Evolutionary conservation across 1,140 invertebrate species (phyloP), one percentile per base, ranked within the genome.

Genomic region (Apis florea): DNA sequence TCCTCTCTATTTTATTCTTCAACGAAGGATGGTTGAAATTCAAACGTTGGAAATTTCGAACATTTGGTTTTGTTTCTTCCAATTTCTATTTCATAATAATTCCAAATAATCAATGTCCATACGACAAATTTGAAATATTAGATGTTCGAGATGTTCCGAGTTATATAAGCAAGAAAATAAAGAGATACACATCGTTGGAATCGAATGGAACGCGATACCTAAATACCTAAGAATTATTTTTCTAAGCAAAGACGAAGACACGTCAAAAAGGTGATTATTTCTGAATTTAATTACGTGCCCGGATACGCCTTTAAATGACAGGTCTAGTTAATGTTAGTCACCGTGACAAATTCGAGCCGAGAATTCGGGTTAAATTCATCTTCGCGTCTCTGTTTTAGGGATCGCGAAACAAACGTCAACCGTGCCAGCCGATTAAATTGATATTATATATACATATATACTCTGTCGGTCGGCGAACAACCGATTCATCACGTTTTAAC

Each of bases 401-500:
- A 12, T 54, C 58, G 74, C 64, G 74, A 69, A 70, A 70, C 74
- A 82, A 69, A 53, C 74, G 31, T 61, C 56, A 26, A 31, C 54
- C 17, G 31, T 40, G 82, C 51, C 82, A 74, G 13, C 78, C 82
- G 82, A 83, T 83, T 83, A 83, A 83, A 83, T 81, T 83, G 56
- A 83, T 83, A 83, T 83, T 83, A 83, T 80, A 40, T 31, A 31
- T 31, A 31, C 3, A 31, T 31, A 31, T 31, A 2, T 40, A 83
- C 68, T 24, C 63, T 63, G 61, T 54, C 63, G 58, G 64, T 49
- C 70, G 70, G 54, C 63, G 64, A 58, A 59, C 56, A 40, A 56
- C 54, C 78, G 72, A 81, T 83, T 83, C 72, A 72, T 83, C 82
- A 83, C 78, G 77, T 74, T 80, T 47, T 83, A 83, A 83, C 82